Base-by-base conservation (phyloP, 2,888 invertebrate genomes). In the Polymixis lichenea region DNA sequence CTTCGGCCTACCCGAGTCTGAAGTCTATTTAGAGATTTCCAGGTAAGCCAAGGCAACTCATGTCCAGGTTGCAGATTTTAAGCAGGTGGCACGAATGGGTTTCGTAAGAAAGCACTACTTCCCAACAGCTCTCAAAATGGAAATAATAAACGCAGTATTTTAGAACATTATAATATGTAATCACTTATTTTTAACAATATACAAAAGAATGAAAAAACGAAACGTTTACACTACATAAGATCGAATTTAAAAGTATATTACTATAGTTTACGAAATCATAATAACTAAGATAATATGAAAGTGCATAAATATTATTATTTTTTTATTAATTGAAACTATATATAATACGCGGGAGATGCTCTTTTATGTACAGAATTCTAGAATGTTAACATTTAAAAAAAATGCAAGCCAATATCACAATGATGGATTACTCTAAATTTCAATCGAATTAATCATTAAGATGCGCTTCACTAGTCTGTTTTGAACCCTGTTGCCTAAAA, bases 171-270 rank as follows among this genome's bases (percentile, higher is more conserved):
- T 88, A 88, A 81, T 86, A 86, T 83, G 85, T 88, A 88, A 88
- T 88, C 77, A 78, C 86, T 88, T 87, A 88, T 75, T 79, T 78
- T 81, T 85, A 87, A 88, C 79, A 87, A 87, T 88, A 88, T 87
- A 88, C 84, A 87, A 86, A 88, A 82, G 67, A 84, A 83, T 74
- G 74, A 82, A 86, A 73, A 62, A 84, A 88, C 75, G 43, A 74
- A 84, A 82, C 22, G 69, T 80, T 74, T 75, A 80, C 53, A 77
- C 51, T 78, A 75, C 43, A 80, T 49, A 84, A 65, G 61, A 75
- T 80, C 75, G 69, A 86, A 86, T 77, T 78, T 86, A 86, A 85
- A 86, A 68, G 38, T 70, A 65, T 58, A 67, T 80, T 68, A 74
- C 46, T n/a, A 61, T 82, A 66, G 51, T 71, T 75, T 68, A 49